Evolutionary conservation across 2,888 invertebrate genomes (phyloP).

Genomic region (Craniophora ligustri): DNA sequence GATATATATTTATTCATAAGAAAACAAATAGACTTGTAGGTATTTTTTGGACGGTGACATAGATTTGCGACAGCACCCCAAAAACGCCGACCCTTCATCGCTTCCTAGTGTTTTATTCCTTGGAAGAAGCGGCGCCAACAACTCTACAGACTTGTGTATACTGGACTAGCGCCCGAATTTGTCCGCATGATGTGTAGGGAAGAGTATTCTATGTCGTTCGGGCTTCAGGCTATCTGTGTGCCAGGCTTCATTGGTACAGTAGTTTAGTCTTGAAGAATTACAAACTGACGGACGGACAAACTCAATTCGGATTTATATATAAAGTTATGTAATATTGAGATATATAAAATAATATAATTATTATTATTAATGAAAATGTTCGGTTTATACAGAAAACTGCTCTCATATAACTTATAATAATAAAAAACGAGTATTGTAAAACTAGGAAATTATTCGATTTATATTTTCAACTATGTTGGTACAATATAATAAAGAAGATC

Average conservation of each 20-base stretch:
- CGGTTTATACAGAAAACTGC: too few relatives aligned
- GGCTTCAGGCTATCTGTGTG: not conserved
- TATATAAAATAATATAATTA: too few relatives aligned
- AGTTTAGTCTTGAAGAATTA: not conserved
- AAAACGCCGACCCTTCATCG: not conserved
- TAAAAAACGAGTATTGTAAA: too few relatives aligned
- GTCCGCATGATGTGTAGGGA: not conserved
- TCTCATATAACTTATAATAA: too few relatives aligned
- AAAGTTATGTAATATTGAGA: too few relatives aligned
- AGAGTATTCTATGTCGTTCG: not conserved
- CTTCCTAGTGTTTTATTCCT: not conserved
- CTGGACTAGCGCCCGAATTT: not conserved
- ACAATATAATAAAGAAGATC: too few relatives aligned
- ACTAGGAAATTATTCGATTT: too few relatives aligned
- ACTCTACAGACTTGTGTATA: not conserved
- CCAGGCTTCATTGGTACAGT: not conserved
- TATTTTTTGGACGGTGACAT: not conserved
- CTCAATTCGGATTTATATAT: too few relatives aligned
- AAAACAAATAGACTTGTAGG: not conserved
- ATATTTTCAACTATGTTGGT: too few relatives aligned
- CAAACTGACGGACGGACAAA: not conserved
- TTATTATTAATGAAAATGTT: too few relatives aligned
- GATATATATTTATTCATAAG: too few relatives aligned
- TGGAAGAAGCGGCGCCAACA: not conserved
- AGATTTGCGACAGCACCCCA: not conserved